Base-by-base conservation (phyloP, 2,113 vertebrate species). In the Nothoprocta perdicaria region DNA sequence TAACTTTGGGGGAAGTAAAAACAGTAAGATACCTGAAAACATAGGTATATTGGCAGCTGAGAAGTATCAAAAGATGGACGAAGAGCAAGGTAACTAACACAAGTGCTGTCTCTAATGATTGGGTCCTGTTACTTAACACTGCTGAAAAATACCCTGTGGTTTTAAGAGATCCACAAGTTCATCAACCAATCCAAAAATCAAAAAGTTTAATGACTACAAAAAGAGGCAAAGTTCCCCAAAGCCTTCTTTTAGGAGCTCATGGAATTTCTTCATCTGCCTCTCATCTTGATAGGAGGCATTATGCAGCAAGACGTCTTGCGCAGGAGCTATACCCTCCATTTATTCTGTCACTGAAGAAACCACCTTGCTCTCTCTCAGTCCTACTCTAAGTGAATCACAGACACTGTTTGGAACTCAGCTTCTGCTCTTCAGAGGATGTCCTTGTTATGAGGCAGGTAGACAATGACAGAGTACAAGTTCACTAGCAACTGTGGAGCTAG, bases 301-400 rank as follows among this genome's bases (percentile, higher is more conserved):
- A 3, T 40, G 24, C 24, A 43, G 18, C 0, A 0, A 63, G 18
- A 68, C 3, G 4, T 38, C 10, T 74, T 74, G 45, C 43, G 50
- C 7, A 23, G 19, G 27, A 35, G 21, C 45, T 83, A 21, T 3
- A 31, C 4, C 0, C 1, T 24, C 16, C 10, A 88, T 74, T 83
- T 23, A 9, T 55, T 15, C 50, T 43, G 29, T n/a, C n/a, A 16
- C 38, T 75, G 45, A 48, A 45, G 9, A 72, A 83, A 22, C 58
- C 92, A 33, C 10, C 60, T 78, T 1, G 0, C 10, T 24, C 14
- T 46, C 35, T 85, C 35, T n/a, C 60, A 17, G 43, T 65, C 35
- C 14, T 27, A 27, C 50, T 69, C 21, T 22, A 11, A 43, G 33
- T 3, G 61, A 26, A 52, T 46, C 5, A 0, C 0, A 0, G 52